Percentiles rank a stretch among this genome's conserved stretches.
Conservation (phyloP, 2,113 vertebrate species). For the Nesogale talazaci region DNA sequence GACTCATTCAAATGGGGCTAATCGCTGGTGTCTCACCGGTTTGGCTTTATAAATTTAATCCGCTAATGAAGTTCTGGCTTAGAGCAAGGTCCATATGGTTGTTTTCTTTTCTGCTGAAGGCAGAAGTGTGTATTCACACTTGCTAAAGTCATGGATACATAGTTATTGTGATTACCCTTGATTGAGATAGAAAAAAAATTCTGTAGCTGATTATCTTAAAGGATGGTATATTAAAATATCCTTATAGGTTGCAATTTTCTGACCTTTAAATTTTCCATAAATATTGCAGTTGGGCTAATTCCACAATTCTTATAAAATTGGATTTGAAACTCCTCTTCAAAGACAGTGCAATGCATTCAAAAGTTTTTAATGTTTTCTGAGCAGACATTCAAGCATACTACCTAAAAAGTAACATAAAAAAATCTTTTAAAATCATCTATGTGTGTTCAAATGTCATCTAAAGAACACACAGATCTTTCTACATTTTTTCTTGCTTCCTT, state of each 20-base stretch:
- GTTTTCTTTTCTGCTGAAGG: conserved; percentile 55
- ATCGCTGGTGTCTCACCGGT: conserved; percentile 50
- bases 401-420: conserved; percentile 44
- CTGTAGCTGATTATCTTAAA: conserved; percentile 42
- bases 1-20: conserved; percentile 63
- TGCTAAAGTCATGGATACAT: conserved; percentile 35
- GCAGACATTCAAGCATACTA: conserved; percentile 39
- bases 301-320: conserved; percentile 29
- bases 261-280: neutral
- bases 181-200: neutral
- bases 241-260: neutral
- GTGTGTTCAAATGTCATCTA: conserved; percentile 72
- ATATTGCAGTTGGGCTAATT: neutral
- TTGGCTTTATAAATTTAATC: conserved; percentile 77
- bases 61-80: conserved; percentile 74
- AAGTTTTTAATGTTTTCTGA: conserved; percentile 55
- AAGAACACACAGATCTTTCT: conserved; percentile 46
- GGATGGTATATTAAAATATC: neutral
- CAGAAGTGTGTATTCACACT: conserved; percentile 55
- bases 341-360: neutral
- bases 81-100: conserved; percentile 73
- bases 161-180: conserved; percentile 25
- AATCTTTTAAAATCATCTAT: conserved; percentile 41
- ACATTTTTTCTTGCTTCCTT: conserved; percentile 12
- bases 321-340: neutral